Evolutionary conservation across 2,113 vertebrate genomes (phyloP).

Genomic region (Oenanthe oenanthe): DNA sequence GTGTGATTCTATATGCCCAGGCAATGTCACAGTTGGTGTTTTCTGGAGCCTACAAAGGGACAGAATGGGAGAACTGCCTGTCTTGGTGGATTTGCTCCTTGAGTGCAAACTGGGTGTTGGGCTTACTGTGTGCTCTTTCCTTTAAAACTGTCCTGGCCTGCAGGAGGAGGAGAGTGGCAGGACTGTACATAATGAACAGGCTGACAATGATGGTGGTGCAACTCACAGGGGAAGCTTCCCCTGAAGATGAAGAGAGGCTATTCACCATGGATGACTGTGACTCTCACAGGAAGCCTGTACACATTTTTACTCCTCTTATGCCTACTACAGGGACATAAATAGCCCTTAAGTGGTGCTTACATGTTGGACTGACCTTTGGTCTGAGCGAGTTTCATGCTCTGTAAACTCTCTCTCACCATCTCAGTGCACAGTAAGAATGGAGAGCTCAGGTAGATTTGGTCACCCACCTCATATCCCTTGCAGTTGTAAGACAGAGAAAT

Average conservation of each 20-base stretch:
- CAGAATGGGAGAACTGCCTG: neutral
- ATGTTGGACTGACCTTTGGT: neutral
- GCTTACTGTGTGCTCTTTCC: neutral
- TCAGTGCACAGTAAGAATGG: neutral
- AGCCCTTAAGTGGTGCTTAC: constrained; percentile 17
- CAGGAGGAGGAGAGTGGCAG: neutral
- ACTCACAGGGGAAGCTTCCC: neutral
- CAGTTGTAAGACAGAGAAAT: neutral
- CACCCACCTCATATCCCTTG: neutral
- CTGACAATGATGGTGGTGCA: neutral
- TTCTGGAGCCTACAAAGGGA: neutral
- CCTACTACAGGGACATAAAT: neutral
- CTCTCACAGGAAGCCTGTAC: neutral
- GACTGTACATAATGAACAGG: neutral
- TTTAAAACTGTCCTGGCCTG: rapidly evolving
- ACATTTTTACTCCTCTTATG: constrained; percentile 3
- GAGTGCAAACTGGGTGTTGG: neutral
- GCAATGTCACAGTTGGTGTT: neutral
- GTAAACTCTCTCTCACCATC: neutral
- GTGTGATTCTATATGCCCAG: neutral
- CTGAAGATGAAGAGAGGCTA: neutral
- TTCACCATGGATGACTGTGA: neutral
- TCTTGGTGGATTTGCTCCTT: neutral
- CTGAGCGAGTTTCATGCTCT: neutral
- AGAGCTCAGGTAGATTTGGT: neutral